A percentile compares a stretch with the other conserved stretches of the same genome.
Conservation (phyloP, 1,140 invertebrate genomes). For the Ladona fulva region DNA sequence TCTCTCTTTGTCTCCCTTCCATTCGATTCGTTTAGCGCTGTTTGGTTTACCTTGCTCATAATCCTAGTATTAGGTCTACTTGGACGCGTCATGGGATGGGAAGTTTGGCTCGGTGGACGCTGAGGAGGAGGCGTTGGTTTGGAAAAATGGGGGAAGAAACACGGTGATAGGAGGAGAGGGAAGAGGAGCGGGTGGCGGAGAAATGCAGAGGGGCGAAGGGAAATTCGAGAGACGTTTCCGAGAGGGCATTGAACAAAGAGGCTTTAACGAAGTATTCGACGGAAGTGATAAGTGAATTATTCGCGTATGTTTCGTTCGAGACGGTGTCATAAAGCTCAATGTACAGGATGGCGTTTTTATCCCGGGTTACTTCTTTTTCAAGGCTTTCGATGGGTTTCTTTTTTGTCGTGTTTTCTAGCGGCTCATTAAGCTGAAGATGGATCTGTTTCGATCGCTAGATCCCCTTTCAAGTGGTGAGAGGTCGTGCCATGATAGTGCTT, state of each 20-base stretch:
- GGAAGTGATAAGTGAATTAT: background rate
- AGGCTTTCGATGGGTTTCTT: too few species aligned
- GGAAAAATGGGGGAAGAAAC: background rate
- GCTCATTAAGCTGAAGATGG: too few species aligned
- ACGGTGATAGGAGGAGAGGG: background rate
- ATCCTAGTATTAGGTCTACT: background rate
- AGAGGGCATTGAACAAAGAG: background rate
- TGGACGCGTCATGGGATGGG: background rate
- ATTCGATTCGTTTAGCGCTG: background rate
- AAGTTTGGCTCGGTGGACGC: too few species aligned
- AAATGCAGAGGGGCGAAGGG: too few species aligned
- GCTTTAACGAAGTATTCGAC: background rate
- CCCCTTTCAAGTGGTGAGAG: too few species aligned
- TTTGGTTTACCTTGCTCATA: background rate
- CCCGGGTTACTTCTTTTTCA: too few species aligned
- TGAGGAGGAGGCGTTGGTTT: background rate
- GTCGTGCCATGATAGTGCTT: too few species aligned
- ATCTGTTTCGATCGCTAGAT: too few species aligned
- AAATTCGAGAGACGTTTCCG: background rate
- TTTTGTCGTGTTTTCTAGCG: too few species aligned
- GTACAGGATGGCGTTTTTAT: too few species aligned
- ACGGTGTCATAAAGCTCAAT: background rate
- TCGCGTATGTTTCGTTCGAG: background rate
- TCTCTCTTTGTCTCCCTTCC: too few species aligned
- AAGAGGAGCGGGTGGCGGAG: too few species aligned